phyloP scores from a whole-genome alignment of 2,888 invertebrate species.

The Luperina nickerlii region DNA sequence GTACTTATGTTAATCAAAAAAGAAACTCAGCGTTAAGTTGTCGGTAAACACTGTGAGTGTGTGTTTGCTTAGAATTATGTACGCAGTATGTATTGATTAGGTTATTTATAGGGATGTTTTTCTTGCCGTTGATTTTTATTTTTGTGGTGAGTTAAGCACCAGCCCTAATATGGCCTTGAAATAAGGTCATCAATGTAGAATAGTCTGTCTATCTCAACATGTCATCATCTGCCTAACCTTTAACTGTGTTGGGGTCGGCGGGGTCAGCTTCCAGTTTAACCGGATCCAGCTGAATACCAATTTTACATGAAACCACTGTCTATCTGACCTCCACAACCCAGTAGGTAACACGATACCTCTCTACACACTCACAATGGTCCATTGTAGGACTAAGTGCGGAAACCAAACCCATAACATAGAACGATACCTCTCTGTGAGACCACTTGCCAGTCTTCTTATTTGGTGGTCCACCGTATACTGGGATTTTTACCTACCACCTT shows the following conservation, averaged over 20 bases:
- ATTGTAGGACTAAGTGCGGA: too few relatives aligned
- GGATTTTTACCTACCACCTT: not conserved
- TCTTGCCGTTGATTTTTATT: not conserved
- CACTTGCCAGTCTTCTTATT: not conserved
- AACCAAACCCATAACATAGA: too few relatives aligned
- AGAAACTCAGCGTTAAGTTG: conserved; percentile 82
- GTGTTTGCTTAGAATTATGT: conserved; percentile 60
- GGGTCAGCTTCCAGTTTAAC: not conserved
- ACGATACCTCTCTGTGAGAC: too few relatives aligned
- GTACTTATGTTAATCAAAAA: conserved; percentile 77
- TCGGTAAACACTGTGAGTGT: conserved; percentile 73
- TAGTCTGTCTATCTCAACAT: not conserved
- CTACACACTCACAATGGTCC: too few relatives aligned
- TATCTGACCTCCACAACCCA: not conserved
- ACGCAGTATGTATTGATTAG: conserved; percentile 59
- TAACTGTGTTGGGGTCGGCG: not conserved
- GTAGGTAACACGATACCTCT: not conserved
- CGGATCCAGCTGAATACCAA: not conserved
- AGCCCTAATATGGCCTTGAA: not conserved
- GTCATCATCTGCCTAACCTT: too few relatives aligned
- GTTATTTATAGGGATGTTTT: conserved; percentile 34
- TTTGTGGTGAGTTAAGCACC: not conserved
- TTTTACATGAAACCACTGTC: not conserved
- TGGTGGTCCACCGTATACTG: not conserved
- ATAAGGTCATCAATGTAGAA: not conserved